These are phyloP conservation scores for Pempheris klunzingeri DNA, from an alignment of 2,797 vertebrate genomes.

Conservation along the genomic window DNA sequence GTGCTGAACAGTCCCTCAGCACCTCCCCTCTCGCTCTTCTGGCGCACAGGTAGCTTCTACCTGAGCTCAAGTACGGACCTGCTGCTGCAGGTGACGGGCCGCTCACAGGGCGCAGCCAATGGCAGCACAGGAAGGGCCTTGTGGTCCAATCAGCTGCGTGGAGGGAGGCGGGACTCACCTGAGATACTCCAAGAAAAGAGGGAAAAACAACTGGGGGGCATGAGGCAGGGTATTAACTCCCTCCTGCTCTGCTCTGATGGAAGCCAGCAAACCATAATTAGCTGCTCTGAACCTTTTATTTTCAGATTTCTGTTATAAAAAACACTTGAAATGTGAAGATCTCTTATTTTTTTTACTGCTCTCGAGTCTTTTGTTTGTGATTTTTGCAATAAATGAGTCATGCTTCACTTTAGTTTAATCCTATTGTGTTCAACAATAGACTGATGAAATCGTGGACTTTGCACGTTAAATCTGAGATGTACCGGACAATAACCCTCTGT, in stretches of 20 bases:
- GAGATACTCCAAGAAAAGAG: slow-evolving; percentile 2
- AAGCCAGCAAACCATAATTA: neutral
- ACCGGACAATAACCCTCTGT: neutral
- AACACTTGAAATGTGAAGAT: too few relatives aligned
- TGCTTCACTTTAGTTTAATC: neutral
- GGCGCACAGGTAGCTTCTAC: slow-evolving; percentile 82
- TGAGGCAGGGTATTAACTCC: neutral
- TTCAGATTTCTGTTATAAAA: too few relatives aligned
- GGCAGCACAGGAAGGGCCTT: neutral
- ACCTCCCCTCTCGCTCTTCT: slow-evolving; percentile 76
- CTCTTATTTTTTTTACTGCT: neutral
- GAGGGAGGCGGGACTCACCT: slow-evolving; percentile 73
- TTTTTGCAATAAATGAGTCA: slow-evolving; percentile 22
- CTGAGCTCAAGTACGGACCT: too few relatives aligned
- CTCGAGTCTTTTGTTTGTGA: neutral
- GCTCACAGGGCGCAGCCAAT: slow-evolving; percentile 71
- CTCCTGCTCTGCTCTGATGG: neutral
- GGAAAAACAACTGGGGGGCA: slow-evolving; percentile 15
- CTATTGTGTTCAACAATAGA: neutral
- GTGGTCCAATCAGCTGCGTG: slow-evolving; percentile 67
- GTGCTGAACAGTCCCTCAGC: slow-evolving; percentile 60
- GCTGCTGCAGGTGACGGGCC: too few relatives aligned
- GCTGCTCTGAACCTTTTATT: neutral
- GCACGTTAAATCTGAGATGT: neutral
- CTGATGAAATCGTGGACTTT: neutral